Percentiles rank a stretch among this genome's conserved stretches.
Evolutionary conservation across 1,140 invertebrate genomes (phyloP).

Genomic region (Scaptomyza montana): DNA sequence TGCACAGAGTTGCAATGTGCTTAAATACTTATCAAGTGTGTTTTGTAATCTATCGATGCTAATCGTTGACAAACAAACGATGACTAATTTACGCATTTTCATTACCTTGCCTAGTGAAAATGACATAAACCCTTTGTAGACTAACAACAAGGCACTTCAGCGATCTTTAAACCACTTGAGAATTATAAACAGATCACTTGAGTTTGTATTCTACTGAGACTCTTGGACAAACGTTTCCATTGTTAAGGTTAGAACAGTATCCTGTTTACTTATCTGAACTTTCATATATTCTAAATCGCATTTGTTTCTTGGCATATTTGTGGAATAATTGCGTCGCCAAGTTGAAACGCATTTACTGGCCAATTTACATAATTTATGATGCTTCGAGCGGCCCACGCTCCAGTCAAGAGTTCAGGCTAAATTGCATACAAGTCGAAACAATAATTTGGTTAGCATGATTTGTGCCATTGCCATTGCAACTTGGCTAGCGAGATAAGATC

Average conservation of each 20-base stretch:
- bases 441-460: constrained; percentile 60
- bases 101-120: too few species aligned
- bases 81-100: constrained; percentile 24
- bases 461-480: constrained; percentile 46
- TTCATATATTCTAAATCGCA: neutral
- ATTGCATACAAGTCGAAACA: constrained; percentile 59
- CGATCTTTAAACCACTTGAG: too few species aligned
- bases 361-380: constrained; percentile 75
- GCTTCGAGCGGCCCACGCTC: constrained; percentile 51
- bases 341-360: constrained; percentile 44
- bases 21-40: constrained; percentile 29
- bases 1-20: constrained; percentile 9
- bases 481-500: constrained; percentile 41
- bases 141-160: too few species aligned
- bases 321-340: constrained; percentile 65
- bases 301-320: constrained; percentile 12
- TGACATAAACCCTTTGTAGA: neutral
- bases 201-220: too few species aligned
- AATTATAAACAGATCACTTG: too few species aligned
- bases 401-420: constrained; percentile 24
- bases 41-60: neutral
- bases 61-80: constrained; percentile 15
- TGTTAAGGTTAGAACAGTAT: too few species aligned
- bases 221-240: too few species aligned
- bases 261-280: neutral